Percentiles rank a stretch among this genome's conserved stretches.
phyloP scores from a whole-genome alignment of 2,113 vertebrate genomes.

The Percina caprodes region DNA sequence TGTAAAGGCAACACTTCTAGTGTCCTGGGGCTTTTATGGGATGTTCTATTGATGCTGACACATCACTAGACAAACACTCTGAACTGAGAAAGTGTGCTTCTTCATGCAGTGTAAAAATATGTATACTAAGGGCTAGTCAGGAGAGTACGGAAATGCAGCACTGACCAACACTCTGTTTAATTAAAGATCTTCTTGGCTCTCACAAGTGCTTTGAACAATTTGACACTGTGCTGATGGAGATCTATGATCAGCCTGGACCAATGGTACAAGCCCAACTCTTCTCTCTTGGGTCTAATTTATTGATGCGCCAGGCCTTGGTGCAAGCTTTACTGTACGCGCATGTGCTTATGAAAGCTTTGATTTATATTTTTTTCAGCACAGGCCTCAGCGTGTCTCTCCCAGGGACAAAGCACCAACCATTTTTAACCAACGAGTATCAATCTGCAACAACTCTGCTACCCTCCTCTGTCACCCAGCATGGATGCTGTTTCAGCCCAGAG shows the following conservation, averaged over 20 bases:
- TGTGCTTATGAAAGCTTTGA: slow-evolving; percentile 72
- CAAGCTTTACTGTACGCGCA: slow-evolving; percentile 64
- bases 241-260: slow-evolving; percentile 67
- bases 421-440: slow-evolving; percentile 61
- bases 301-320: slow-evolving; percentile 65
- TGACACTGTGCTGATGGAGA: slow-evolving; percentile 72
- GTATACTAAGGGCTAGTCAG: slow-evolving; percentile 26
- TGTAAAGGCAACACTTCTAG: slow-evolving; percentile 61
- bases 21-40: slow-evolving; percentile 52
- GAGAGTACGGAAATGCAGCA: slow-evolving; percentile 52
- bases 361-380: slow-evolving; percentile 63
- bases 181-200: slow-evolving; percentile 76
- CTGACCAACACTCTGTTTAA: slow-evolving; percentile 75
- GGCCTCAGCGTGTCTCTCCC: slow-evolving; percentile 53
- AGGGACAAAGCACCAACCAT: slow-evolving; percentile 49
- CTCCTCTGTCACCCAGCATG: slow-evolving; percentile 59
- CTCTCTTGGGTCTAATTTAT: slow-evolving; percentile 78
- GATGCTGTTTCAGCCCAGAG: slow-evolving; percentile 46
- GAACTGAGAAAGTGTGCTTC: slow-evolving; percentile 10
- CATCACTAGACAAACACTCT: slow-evolving; percentile 45
- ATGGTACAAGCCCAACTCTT: slow-evolving; percentile 64
- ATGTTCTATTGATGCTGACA: slow-evolving; percentile 61
- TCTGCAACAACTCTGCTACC: slow-evolving; percentile 41
- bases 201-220: slow-evolving; percentile 72
- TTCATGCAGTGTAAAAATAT: slow-evolving; percentile 38